Percentiles rank a stretch among this genome's conserved stretches.
These are phyloP conservation scores for Luidia sarsii DNA, from an alignment of 53 echinoderm and acorn worm genomes.

Conservation along the genomic window DNA sequence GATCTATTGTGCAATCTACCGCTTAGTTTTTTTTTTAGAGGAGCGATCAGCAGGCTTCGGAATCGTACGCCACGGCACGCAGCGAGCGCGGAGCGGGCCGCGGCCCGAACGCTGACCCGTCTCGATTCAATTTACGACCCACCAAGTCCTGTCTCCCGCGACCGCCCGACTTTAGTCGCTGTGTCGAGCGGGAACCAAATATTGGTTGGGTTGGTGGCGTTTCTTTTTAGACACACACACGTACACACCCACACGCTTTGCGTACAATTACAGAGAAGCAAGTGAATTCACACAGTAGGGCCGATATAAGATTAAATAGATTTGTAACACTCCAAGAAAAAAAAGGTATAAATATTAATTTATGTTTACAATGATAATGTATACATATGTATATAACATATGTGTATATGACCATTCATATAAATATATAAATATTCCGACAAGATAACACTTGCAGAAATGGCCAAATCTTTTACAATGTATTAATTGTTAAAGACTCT, in stretches of 20 bases:
- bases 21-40: slow-evolving; percentile 21
- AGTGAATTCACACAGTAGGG: no score
- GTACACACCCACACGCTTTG: no score
- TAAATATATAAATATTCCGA: slow-evolving; percentile 48
- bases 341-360: slow-evolving; percentile 47
- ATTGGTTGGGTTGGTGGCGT: no score
- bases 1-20: slow-evolving; percentile 34
- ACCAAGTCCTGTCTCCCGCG: slow-evolving; percentile 18
- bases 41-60: slow-evolving; percentile 30
- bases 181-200: slow-evolving; percentile 31
- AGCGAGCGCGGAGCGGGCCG: neutral
- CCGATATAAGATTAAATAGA: neutral
- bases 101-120: slow-evolving; percentile 6
- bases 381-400: slow-evolving; percentile 58
- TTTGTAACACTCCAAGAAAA: slow-evolving; percentile 12
- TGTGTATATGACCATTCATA: slow-evolving; percentile 50
- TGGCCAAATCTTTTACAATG: slow-evolving; percentile 15
- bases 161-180: slow-evolving; percentile 3
- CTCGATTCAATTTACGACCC: slow-evolving; percentile 44
- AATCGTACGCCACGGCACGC: neutral
- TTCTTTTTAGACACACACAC: no score
- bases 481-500: neutral
- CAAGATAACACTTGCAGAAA: slow-evolving; percentile 16
- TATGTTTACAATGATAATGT: slow-evolving; percentile 37
- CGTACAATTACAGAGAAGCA: no score